These are phyloP conservation scores for Danio tinwini DNA, from an alignment of 2,797 vertebrate genomes.

Conservation along the genomic window DNA sequence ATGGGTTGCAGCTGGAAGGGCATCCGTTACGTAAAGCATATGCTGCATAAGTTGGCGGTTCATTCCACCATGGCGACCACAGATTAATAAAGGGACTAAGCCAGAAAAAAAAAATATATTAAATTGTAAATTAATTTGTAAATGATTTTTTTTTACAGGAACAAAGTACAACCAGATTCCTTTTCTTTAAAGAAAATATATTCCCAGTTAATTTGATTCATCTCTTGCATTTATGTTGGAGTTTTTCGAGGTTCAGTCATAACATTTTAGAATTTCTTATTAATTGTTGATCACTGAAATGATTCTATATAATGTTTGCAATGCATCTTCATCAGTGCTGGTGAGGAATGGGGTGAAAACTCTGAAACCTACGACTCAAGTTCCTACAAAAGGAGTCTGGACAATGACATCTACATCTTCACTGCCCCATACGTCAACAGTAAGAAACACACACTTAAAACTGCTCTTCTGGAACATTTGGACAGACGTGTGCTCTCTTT, in stretches of 20 bases:
- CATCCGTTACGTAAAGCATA: too few species aligned
- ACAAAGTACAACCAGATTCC: background rate
- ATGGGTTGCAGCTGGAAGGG: too few species aligned
- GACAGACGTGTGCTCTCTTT: conserved; percentile 42
- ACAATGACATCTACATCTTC: conserved; percentile 97
- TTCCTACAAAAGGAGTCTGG: conserved; percentile 96
- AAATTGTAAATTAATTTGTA: conserved; percentile 2
- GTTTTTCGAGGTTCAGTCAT: background rate
- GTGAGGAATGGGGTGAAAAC: conserved; percentile 93
- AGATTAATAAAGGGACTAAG: too few species aligned
- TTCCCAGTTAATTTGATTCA: background rate
- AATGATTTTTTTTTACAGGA: background rate
- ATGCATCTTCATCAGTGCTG: conserved; percentile 76
- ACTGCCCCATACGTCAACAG: conserved; percentile 93
- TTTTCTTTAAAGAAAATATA: background rate
- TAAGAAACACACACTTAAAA: conserved; percentile 73
- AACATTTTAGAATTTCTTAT: background rate
- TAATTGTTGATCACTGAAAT: background rate
- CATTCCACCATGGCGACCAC: too few species aligned
- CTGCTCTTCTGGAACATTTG: background rate
- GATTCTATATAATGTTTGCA: background rate
- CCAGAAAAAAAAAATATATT: too few species aligned
- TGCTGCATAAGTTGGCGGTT: too few species aligned
- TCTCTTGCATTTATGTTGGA: background rate
- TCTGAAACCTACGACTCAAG: conserved; percentile 95